Percentiles rank a stretch among this genome's conserved stretches.
These are phyloP conservation scores for Eleutherodactylus coqui DNA, from an alignment of 2,797 vertebrate genomes.

Conservation along the genomic window DNA sequence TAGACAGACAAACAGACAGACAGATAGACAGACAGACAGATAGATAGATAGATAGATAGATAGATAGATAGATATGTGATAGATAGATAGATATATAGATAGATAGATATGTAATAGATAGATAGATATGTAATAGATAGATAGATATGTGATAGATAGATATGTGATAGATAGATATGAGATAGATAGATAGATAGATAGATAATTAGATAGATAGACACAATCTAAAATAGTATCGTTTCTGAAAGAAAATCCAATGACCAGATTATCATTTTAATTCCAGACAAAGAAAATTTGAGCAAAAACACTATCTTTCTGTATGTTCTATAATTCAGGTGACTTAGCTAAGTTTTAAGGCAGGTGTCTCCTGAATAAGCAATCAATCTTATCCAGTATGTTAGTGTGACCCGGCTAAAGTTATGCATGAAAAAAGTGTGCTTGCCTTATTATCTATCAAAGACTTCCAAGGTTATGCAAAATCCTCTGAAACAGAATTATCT, in stretches of 20 bases:
- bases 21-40: background rate
- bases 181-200: background rate
- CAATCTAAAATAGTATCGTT: slow-evolving; percentile 17
- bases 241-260: background rate
- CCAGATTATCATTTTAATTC: slow-evolving; percentile 25
- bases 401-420: slow-evolving; percentile 53
- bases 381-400: slow-evolving; percentile 57
- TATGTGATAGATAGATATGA: background rate
- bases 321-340: slow-evolving; percentile 44
- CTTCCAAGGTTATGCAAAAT: slow-evolving; percentile 56
- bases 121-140: no score
- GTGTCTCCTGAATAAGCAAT: slow-evolving; percentile 51
- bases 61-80: background rate
- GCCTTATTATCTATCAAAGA: slow-evolving; percentile 62
- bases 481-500: slow-evolving; percentile 14
- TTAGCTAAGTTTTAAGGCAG: slow-evolving; percentile 1
- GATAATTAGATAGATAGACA: slow-evolving; percentile 2
- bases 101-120: no score
- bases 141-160: no score
- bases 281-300: slow-evolving; percentile 3
- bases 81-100: no score
- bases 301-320: background rate
- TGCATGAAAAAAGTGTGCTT: slow-evolving; percentile 39
- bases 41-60: background rate
- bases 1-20: no score